Evolutionary conservation across 2,113 vertebrate species (phyloP).

Genomic region (Lophotis ruficrista): DNA sequence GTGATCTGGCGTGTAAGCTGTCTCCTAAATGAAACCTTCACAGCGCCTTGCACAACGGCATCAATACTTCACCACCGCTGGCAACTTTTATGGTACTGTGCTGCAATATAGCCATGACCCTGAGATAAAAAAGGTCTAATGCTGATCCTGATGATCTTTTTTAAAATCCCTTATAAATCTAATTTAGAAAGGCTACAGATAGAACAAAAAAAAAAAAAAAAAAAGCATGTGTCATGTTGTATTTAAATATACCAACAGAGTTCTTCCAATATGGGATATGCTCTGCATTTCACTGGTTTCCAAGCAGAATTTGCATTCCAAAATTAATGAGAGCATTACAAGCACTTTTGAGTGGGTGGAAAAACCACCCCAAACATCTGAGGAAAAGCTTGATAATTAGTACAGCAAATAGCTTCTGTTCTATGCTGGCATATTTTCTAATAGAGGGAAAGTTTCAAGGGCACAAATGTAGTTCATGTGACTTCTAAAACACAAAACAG

Average conservation of each 20-base stretch:
- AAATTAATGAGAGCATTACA: not conserved
- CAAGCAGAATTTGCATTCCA: not conserved
- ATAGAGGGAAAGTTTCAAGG: not conserved
- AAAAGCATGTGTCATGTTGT: not conserved
- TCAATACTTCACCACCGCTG: not conserved
- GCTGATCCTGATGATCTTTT: not conserved
- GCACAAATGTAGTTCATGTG: not conserved
- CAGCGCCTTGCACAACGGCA: not conserved
- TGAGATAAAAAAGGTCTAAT: not conserved
- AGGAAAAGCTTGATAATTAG: not conserved
- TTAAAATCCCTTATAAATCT: not conserved
- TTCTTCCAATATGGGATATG: not conserved
- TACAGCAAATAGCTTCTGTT: not conserved
- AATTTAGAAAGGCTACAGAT: not conserved
- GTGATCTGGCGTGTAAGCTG: not conserved
- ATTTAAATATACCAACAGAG: not conserved
- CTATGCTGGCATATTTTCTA: not conserved
- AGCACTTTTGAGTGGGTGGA: not conserved
- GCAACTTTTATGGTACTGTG: not conserved
- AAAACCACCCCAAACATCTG: not conserved
- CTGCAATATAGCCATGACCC: not conserved
- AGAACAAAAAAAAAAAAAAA: not conserved
- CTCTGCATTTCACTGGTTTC: not conserved
- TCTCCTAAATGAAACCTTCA: not conserved
- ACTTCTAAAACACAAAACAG: not conserved